Evolutionary conservation across 1,140 invertebrate species (phyloP).

Genomic region (Bombus cullumanus): DNA sequence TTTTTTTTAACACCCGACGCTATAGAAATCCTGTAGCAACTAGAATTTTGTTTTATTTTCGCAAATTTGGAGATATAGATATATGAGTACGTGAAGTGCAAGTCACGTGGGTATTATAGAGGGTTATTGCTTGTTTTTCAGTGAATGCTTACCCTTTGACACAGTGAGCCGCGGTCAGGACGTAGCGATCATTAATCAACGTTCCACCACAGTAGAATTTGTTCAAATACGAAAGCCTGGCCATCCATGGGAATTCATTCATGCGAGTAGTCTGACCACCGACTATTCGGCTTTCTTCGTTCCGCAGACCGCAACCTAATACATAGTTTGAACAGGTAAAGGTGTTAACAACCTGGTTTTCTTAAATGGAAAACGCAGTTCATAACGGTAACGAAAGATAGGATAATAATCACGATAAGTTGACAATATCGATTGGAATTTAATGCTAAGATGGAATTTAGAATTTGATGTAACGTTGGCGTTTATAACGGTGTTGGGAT

Average conservation of each 20-base stretch:
- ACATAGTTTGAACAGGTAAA: not conserved
- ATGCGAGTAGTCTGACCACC: constrained; percentile 87
- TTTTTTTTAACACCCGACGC: not conserved
- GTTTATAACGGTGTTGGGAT: not conserved
- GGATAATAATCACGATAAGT: not conserved
- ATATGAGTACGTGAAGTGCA: not conserved
- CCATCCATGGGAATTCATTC: constrained; percentile 94
- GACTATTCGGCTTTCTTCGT: constrained; percentile 90
- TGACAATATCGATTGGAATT: not conserved
- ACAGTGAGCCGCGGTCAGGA: constrained; percentile 92
- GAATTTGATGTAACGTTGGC: not conserved
- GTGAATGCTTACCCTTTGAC: constrained; percentile 88
- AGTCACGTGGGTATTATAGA: not conserved
- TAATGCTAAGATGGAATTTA: not conserved
- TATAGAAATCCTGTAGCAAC: not conserved
- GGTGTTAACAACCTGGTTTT: not conserved
- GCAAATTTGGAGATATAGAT: not conserved
- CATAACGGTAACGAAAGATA: not conserved
- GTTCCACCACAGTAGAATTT: constrained; percentile 94
- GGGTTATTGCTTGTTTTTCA: not conserved
- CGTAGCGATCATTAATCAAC: constrained; percentile 91
- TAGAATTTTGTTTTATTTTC: not conserved
- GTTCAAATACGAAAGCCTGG: constrained; percentile 90
- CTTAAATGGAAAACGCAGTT: not conserved
- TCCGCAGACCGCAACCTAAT: constrained; percentile 90